Base-by-base conservation (phyloP, 2,888 invertebrate genomes). In the Synanthedon andrenaeformis region DNA sequence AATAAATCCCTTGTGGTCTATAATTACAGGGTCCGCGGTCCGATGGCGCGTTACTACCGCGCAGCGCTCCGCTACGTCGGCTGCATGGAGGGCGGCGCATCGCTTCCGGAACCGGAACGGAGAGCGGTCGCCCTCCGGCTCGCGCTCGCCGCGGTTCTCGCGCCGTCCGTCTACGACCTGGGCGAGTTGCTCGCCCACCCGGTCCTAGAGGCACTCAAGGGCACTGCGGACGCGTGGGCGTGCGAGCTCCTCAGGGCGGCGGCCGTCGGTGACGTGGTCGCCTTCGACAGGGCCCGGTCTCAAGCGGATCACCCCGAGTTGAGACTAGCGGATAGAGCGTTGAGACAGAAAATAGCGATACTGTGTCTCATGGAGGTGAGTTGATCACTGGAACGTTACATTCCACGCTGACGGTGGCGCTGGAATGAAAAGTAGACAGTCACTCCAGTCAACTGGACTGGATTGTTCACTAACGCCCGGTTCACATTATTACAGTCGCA, bases 181-280 rank as follows among this genome's bases (percentile, higher is more conserved):
- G 99, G 98, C 0, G 99, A 99, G 79, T 87, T 99, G 93, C 82
- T 99, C 51, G 97, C 97, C 0, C 99, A 99, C 86, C 96, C 98
- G 0, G 94, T 99, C 55, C 82, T 99, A 63, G 93, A 96, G 60
- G 92, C 95, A 0, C 85, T 99, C 51, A 92, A 93, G 58, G 90
- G 90, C 19, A 95, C 96, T 0, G 85, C 91, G 1, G 95, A 96
- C 65, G 91, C 93, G 51, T 99, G 99, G 99, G 89, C 96, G 0
- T 89, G 94, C 8, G 94, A 96, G 58, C 86, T 98, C 23, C 88
- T 99, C 8, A 91, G 91, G 58, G 95, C 96, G 0, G 97, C 97
- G 63, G 97, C 96, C 68, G 88, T 91, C 3, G 49, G 96, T 8
- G 94, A 98, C 74, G 92, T 94, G 55, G 90, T 85, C 55, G 92